A percentile compares a stretch with the other conserved stretches of the same genome.
phyloP scores from a whole-genome alignment of 2,888 invertebrate genomes.

The Drosophila borborema region DNA sequence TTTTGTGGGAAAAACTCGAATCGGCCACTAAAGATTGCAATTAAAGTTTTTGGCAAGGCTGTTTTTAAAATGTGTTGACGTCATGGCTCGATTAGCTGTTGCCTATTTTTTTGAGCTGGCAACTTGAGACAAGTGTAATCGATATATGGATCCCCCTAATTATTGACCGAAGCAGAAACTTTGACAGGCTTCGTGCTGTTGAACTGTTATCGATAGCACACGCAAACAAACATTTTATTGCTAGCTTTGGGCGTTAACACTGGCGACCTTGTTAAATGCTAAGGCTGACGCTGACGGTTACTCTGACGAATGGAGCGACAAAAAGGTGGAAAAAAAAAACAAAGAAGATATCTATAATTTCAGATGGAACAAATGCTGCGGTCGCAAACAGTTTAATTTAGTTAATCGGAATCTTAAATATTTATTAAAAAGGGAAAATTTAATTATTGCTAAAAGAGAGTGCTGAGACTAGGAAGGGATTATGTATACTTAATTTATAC shows the following conservation, averaged over 20 bases:
- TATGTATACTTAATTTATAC: constrained; percentile 30
- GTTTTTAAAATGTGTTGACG: constrained; percentile 30
- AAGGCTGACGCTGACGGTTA: constrained; percentile 16
- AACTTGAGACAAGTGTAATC: constrained; percentile 31
- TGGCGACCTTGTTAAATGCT: constrained; percentile 33
- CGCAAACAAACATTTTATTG: constrained; percentile 22
- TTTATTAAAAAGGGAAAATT: background rate
- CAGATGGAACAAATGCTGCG: constrained; percentile 62
- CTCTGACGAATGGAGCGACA: constrained; percentile 22
- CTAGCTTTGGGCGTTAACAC: constrained; percentile 27
- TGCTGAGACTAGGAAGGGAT: constrained; percentile 23
- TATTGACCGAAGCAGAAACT: constrained; percentile 13
- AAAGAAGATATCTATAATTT: constrained; percentile 47
- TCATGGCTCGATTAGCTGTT: constrained; percentile 43
- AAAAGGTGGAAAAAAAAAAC: constrained; percentile 35
- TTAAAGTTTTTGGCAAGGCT: constrained; percentile 51
- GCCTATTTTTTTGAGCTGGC: constrained; percentile 52
- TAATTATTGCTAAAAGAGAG: constrained; percentile 43
- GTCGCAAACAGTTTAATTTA: constrained; percentile 38
- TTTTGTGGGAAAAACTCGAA: constrained; percentile 45
- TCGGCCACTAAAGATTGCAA: constrained; percentile 28
- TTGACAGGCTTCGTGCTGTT: constrained; percentile 39
- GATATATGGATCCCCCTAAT: constrained; percentile 27
- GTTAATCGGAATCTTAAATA: constrained; percentile 3
- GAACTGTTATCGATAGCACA: constrained; percentile 54